Percentiles rank a stretch among this genome's conserved stretches.
These are phyloP conservation scores for Syngnathus scovelli DNA, from an alignment of 2,113 vertebrate genomes.

Conservation along the genomic window DNA sequence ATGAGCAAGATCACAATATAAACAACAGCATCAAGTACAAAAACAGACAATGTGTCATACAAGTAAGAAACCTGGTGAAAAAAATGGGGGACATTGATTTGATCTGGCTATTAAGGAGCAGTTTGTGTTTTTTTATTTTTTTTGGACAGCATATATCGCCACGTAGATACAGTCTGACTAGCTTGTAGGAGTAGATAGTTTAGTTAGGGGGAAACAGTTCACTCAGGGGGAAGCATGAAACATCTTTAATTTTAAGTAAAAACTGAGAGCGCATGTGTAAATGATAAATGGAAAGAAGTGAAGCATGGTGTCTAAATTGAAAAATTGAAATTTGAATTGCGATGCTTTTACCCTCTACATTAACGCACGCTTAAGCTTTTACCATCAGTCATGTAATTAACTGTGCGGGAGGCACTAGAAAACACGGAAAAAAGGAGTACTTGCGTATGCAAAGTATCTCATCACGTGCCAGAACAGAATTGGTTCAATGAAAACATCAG, in stretches of 20 bases:
- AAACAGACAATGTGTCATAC: too few species aligned
- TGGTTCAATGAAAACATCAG: too few species aligned
- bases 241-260: not conserved
- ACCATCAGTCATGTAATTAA: constrained; percentile 69
- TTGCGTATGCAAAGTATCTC: too few species aligned
- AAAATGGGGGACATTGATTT: too few species aligned
- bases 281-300: not conserved
- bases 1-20: not conserved
- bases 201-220: not conserved
- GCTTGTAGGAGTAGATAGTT: not conserved
- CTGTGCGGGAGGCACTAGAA: constrained; percentile 60
- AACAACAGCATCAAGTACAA: not conserved
- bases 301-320: not conserved
- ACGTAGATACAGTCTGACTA: not conserved
- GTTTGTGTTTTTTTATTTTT: not conserved
- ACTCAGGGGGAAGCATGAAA: not conserved
- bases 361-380: constrained; percentile 19
- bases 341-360: not conserved
- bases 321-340: too few species aligned
- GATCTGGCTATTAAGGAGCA: too few species aligned
- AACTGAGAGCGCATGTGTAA: not conserved
- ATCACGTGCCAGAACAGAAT: too few species aligned
- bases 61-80: too few species aligned
- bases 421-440: constrained; percentile 46
- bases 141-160: not conserved